A percentile compares a stretch with the other conserved stretches of the same genome.
phyloP scores from a whole-genome alignment of 1,140 invertebrate genomes.

The Lordiphosa collinella region DNA sequence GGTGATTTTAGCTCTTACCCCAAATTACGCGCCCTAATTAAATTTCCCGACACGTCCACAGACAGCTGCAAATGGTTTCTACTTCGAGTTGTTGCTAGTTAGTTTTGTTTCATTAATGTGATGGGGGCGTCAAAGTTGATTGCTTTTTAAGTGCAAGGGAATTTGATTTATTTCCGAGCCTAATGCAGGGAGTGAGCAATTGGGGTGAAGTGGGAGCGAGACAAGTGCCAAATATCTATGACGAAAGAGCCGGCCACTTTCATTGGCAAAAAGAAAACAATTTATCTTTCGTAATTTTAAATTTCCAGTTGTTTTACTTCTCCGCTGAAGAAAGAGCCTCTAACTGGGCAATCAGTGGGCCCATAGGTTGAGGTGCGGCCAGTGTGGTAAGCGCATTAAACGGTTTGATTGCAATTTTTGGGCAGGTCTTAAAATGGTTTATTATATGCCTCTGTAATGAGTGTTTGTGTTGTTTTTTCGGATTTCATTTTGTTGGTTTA shows the following conservation, averaged over 20 bases:
- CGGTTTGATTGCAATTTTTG: conserved; percentile 54
- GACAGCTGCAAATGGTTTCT: conserved; percentile 13
- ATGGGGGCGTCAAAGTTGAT: conserved; percentile 34
- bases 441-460: conserved; percentile 26
- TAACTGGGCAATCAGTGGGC: conserved; percentile 46
- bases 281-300: not conserved
- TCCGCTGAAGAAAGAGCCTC: conserved; percentile 18
- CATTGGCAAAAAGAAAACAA: conserved; percentile 14
- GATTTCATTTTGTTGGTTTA: conserved; percentile 29
- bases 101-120: conserved; percentile 54
- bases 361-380: not conserved
- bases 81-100: conserved; percentile 21
- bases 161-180: conserved; percentile 25
- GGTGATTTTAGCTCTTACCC: conserved; percentile 8
- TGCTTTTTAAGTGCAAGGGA: conserved; percentile 59
- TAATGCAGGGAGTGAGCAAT: not conserved
- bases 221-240: conserved; percentile 13
- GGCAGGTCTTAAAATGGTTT: conserved; percentile 25
- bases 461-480: conserved; percentile 30
- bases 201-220: not conserved
- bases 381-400: conserved; percentile 50
- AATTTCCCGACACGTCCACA: conserved; percentile 60
- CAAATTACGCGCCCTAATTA: conserved; percentile 57
- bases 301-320: conserved; percentile 12
- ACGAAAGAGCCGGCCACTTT: conserved; percentile 23